Conservation (phyloP, 2,797 vertebrate genomes). For the Gymnodraco acuticeps region DNA sequence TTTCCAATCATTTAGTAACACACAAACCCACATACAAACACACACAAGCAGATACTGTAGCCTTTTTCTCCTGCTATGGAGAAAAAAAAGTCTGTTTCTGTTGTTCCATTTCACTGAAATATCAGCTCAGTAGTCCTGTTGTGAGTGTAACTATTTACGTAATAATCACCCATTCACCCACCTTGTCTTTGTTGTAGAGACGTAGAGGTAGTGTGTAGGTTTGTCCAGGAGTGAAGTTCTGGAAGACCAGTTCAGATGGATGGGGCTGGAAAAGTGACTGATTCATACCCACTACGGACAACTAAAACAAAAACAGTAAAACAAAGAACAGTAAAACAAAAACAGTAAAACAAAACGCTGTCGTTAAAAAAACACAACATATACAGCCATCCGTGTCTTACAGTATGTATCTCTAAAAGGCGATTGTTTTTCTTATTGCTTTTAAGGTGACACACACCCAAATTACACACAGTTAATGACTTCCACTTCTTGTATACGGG, state of each 20-base stretch:
- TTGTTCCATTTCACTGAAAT: not conserved
- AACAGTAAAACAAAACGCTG: not conserved
- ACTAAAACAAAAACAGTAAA: conserved; percentile 63
- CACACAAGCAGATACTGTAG: not conserved
- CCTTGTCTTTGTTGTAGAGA: conserved; percentile 89
- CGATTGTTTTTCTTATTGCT: not conserved
- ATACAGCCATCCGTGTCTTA: not conserved
- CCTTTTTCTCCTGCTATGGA: not conserved
- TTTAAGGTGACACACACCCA: not conserved
- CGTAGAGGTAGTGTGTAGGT: conserved; percentile 85
- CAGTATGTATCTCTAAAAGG: not conserved
- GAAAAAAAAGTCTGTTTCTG: not conserved
- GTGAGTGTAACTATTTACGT: not conserved
- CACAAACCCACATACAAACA: not conserved
- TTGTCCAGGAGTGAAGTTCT: conserved; percentile 85
- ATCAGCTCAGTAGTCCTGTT: not conserved
- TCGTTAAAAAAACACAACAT: conserved; percentile 2
- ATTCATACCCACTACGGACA: conserved; percentile 80
- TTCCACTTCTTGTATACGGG: not conserved
- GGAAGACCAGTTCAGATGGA: conserved; percentile 90
- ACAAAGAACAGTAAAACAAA: conserved; percentile 25
- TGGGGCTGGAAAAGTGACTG: conserved; percentile 89
- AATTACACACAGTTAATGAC: not conserved
- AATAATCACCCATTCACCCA: conserved; percentile 55
- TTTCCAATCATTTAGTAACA: conserved; percentile 34